Evolutionary conservation across 2,888 invertebrate genomes (phyloP).

Genomic region (Thereva nobilitata): DNA sequence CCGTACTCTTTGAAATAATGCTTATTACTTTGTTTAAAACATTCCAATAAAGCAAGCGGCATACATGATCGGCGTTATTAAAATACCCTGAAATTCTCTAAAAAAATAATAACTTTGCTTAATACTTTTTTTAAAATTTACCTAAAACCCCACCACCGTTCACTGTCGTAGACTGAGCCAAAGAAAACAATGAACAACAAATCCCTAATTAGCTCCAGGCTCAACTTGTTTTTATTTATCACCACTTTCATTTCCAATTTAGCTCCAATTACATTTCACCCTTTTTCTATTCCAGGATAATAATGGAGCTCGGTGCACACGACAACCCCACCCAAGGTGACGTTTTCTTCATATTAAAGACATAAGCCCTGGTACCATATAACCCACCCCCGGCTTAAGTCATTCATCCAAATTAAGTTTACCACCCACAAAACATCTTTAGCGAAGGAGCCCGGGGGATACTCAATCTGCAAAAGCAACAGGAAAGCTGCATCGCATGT

Average conservation of each 20-base stretch:
- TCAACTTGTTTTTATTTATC: constrained; percentile 31
- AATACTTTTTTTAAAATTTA: no score
- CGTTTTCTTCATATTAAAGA: constrained; percentile 32
- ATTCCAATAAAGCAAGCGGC: no score
- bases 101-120: no score
- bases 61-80: no score
- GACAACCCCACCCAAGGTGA: constrained; percentile 7
- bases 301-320: constrained; percentile 25
- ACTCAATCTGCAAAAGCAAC: constrained; percentile 34
- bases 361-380: constrained; percentile 6
- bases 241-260: constrained; percentile 35
- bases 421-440: constrained; percentile 33
- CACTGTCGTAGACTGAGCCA: no score
- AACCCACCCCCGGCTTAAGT: constrained; percentile 21
- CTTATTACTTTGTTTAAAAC: no score
- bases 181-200: constrained; percentile 11
- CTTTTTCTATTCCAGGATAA: constrained; percentile 28
- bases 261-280: constrained; percentile 35
- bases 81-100: no score
- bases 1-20: no score
- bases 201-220: constrained; percentile 22
- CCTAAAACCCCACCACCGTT: no score
- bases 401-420: constrained; percentile 36
- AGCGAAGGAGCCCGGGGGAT: constrained; percentile 16
- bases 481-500: constrained; percentile 30